Percentiles rank a stretch among this genome's conserved stretches.
These are phyloP conservation scores for Sylvia borin DNA, from an alignment of 2,797 vertebrate species.

Conservation along the genomic window DNA sequence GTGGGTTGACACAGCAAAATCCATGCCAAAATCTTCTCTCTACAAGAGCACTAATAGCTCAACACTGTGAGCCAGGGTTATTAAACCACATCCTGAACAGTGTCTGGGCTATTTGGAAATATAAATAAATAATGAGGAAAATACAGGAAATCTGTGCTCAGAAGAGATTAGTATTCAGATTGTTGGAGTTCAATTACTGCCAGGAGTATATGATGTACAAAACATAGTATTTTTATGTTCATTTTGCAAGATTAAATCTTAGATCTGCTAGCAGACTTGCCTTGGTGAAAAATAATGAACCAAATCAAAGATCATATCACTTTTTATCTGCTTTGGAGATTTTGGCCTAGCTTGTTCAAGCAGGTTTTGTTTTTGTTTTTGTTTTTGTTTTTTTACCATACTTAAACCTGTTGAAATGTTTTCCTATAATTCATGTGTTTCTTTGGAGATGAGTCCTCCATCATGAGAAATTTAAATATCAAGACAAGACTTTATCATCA, in stretches of 20 bases:
- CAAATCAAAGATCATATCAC: background rate
- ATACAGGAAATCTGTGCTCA: constrained; percentile 42
- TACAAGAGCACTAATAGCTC: constrained; percentile 20
- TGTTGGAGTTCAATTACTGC: background rate
- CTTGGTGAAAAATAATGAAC: background rate
- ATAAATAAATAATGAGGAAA: constrained; percentile 68
- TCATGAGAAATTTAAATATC: background rate
- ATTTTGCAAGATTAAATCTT: constrained; percentile 31
- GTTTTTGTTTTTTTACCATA: background rate
- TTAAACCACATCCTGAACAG: constrained; percentile 45
- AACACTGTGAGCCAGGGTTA: constrained; percentile 10
- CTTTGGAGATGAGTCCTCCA: background rate
- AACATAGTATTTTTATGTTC: background rate
- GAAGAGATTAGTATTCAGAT: constrained; percentile 54
- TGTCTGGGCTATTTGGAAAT: constrained; percentile 50
- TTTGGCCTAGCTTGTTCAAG: background rate
- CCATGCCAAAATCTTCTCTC: constrained; percentile 18
- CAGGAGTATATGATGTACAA: background rate
- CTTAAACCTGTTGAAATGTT: background rate
- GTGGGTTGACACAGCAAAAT: constrained; percentile 30
- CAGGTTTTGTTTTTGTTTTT: too few relatives aligned
- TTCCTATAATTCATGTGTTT: background rate
- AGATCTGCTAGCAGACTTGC: background rate
- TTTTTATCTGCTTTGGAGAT: background rate
- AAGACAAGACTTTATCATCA: background rate